A percentile compares a stretch with the other conserved stretches of the same genome.
Conservation (phyloP, 2,113 vertebrate species). For the Psittacara wagleri region DNA sequence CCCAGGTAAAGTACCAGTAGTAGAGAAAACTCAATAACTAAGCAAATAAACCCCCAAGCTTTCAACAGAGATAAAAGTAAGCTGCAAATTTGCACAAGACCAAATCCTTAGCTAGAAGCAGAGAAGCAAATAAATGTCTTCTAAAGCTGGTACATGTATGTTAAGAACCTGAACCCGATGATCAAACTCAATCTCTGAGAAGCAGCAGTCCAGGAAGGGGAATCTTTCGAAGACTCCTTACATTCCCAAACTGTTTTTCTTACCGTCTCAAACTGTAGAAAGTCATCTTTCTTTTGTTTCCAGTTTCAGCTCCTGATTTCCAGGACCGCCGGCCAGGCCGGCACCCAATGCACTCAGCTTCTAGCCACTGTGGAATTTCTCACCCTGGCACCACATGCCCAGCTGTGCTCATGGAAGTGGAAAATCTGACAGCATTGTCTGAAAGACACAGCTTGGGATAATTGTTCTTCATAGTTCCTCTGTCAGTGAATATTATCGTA, state of each 20-base stretch:
- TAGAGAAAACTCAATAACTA: not conserved
- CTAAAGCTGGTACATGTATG: not conserved
- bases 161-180: not conserved
- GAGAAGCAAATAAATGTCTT: not conserved
- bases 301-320: not conserved
- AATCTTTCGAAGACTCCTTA: not conserved
- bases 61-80: not conserved
- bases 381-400: constrained; percentile 62
- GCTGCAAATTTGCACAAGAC: not conserved
- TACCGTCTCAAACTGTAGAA: constrained; percentile 12
- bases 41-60: not conserved
- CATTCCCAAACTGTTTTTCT: not conserved
- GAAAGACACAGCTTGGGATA: constrained; percentile 73
- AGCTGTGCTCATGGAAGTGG: constrained; percentile 66
- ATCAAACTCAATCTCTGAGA: not conserved
- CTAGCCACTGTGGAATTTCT: constrained; percentile 52
- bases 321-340: not conserved
- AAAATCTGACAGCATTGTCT: constrained; percentile 75
- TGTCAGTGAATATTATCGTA: constrained; percentile 65
- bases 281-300: not conserved
- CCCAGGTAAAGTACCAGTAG: not conserved
- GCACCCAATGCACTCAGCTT: constrained; percentile 37
- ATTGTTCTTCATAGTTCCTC: constrained; percentile 59
- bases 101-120: not conserved
- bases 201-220: not conserved